Percentiles rank a stretch among this genome's conserved stretches.
Conservation (phyloP, 1,140 invertebrate species). For the Drosophila neocordata region DNA sequence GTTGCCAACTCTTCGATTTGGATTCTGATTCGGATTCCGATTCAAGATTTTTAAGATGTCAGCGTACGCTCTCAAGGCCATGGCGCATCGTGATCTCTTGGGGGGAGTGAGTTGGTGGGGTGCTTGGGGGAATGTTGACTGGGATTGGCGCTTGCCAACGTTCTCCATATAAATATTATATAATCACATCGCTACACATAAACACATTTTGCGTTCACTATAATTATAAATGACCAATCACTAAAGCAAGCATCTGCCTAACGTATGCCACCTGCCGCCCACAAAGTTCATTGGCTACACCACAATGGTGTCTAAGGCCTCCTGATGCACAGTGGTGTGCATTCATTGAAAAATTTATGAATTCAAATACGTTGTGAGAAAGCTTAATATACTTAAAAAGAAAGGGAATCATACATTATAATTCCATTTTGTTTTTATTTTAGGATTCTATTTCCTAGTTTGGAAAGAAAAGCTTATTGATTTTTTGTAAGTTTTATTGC, state of each 20-base stretch:
- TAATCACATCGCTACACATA: constrained; percentile 1
- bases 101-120: not conserved
- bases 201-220: not conserved
- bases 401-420: no score
- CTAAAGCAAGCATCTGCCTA: not conserved
- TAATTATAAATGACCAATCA: not conserved
- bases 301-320: not conserved
- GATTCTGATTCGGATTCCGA: constrained; percentile 9
- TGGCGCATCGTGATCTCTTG: constrained; percentile 58
- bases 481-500: no score
- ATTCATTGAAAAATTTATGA: not conserved
- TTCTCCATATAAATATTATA: not conserved
- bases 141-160: not conserved
- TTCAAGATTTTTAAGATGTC: constrained; percentile 45
- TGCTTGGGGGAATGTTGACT: not conserved
- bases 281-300: constrained; percentile 49
- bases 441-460: no score
- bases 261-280: constrained; percentile 3
- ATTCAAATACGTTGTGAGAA: no score
- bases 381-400: no score
- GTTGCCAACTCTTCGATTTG: constrained; percentile 25
- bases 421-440: no score
- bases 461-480: no score
- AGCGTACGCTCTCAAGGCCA: constrained; percentile 68
- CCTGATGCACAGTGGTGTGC: not conserved